Evolutionary conservation across 2,888 invertebrate species (phyloP).

Genomic region (Cheilosia impressa): DNA sequence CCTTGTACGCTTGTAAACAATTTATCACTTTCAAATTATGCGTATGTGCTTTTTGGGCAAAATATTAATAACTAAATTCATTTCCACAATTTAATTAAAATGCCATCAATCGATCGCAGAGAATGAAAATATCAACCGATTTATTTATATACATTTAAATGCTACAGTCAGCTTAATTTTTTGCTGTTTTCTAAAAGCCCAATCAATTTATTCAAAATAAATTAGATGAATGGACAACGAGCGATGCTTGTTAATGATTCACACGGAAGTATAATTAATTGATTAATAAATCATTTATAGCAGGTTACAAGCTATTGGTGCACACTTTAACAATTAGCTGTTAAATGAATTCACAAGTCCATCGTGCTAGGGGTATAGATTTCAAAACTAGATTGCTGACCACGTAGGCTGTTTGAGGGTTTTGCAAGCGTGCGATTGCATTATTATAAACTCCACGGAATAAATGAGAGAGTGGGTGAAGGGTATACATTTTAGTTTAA

Average conservation of each 20-base stretch:
- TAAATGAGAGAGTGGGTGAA: not conserved
- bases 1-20: not conserved
- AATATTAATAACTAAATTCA: constrained; percentile 16
- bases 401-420: constrained; percentile 8
- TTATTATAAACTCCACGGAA: not conserved
- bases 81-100: constrained; percentile 34
- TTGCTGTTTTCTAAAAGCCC: constrained; percentile 4
- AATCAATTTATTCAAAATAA: constrained; percentile 67
- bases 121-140: not conserved
- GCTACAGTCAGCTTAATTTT: constrained; percentile 1
- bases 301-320: constrained; percentile 13
- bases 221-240: constrained; percentile 57
- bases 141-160: constrained; percentile 2
- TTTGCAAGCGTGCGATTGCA: not conserved
- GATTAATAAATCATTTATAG: constrained; percentile 52
- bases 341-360: constrained; percentile 25
- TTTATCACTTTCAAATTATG: not conserved
- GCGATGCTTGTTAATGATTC: constrained; percentile 40
- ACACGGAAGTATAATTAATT: constrained; percentile 56
- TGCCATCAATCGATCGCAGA: constrained; percentile 20
- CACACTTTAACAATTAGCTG: constrained; percentile 45
- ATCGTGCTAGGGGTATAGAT: not conserved
- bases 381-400: constrained; percentile 13
- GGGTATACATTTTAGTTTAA: not conserved
- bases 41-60: not conserved